A percentile compares a stretch with the other conserved stretches of the same genome.
phyloP scores from a whole-genome alignment of 2,888 invertebrate species.

The Nephrotoma flavescens region DNA sequence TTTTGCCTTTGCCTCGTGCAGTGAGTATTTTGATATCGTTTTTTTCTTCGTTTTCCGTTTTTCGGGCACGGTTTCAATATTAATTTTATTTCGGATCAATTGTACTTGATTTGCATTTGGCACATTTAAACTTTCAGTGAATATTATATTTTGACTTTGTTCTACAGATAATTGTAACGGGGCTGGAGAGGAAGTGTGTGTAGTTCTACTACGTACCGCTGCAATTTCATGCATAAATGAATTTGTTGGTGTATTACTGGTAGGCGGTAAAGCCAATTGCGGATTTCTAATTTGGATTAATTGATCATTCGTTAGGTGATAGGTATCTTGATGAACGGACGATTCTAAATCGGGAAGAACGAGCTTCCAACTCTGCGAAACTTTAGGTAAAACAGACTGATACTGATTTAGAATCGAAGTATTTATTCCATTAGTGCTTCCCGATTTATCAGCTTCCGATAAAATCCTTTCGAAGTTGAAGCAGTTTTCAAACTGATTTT shows the following conservation, averaged over 20 bases:
- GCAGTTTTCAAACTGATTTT: too few species aligned
- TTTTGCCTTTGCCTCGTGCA: constrained; percentile 25
- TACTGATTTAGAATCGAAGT: too few species aligned
- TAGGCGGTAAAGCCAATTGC: constrained; percentile 6
- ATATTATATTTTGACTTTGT: neutral
- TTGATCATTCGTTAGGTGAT: constrained; percentile 30
- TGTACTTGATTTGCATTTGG: neutral
- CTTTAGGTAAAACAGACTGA: too few species aligned
- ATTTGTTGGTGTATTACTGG: neutral
- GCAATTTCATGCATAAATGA: neutral
- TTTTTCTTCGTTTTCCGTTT: constrained; percentile 17
- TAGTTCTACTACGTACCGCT: neutral
- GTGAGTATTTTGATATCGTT: constrained; percentile 17
- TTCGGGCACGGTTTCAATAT: constrained; percentile 1
- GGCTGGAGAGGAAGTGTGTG: too few species aligned
- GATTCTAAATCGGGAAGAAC: constrained; percentile 24
- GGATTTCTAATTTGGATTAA: constrained; percentile 32
- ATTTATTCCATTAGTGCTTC: too few species aligned
- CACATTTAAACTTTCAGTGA: neutral
- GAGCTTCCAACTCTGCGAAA: too few species aligned
- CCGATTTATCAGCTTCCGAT: too few species aligned
- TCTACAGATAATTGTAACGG: too few species aligned
- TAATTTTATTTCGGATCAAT: neutral
- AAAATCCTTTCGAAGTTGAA: too few species aligned
- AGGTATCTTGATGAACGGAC: constrained; percentile 30